phyloP scores from a whole-genome alignment of 1,140 invertebrate genomes.

The Heliconius himera region DNA sequence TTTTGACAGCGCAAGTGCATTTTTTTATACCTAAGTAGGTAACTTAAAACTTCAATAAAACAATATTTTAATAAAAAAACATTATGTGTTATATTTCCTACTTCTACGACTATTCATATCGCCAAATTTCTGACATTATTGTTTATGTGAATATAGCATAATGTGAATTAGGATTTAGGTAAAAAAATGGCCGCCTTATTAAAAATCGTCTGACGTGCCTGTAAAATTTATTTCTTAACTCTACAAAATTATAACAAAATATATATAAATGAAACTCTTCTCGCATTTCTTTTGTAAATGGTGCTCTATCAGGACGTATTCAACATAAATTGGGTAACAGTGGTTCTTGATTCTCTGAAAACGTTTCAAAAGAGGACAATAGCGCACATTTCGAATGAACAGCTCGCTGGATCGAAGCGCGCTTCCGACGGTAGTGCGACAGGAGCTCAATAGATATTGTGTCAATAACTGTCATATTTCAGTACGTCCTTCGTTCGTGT shows the following conservation, averaged over 20 bases:
- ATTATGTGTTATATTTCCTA: no score
- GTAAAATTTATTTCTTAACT: no score
- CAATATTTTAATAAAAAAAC: no score
- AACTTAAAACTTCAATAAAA: no score
- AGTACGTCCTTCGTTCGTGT: neutral
- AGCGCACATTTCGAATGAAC: neutral
- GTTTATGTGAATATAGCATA: no score
- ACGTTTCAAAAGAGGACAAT: neutral
- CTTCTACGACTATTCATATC: no score
- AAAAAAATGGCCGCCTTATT: no score
- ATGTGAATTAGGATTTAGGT: no score
- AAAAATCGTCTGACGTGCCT: no score
- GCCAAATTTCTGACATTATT: no score
- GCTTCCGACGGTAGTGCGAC: neutral
- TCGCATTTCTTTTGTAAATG: neutral
- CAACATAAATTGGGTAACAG: neutral
- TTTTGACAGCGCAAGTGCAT: no score
- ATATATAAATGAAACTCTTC: neutral
- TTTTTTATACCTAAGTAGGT: no score
- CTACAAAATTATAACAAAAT: neutral
- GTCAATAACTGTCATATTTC: conserved; percentile 10
- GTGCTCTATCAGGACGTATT: conserved; percentile 1
- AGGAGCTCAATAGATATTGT: neutral
- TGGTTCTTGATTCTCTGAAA: neutral
- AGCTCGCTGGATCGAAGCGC: conserved; percentile 6